These are phyloP conservation scores for Mayetiola destructor DNA, from an alignment of 2,888 invertebrate genomes.

Conservation along the genomic window DNA sequence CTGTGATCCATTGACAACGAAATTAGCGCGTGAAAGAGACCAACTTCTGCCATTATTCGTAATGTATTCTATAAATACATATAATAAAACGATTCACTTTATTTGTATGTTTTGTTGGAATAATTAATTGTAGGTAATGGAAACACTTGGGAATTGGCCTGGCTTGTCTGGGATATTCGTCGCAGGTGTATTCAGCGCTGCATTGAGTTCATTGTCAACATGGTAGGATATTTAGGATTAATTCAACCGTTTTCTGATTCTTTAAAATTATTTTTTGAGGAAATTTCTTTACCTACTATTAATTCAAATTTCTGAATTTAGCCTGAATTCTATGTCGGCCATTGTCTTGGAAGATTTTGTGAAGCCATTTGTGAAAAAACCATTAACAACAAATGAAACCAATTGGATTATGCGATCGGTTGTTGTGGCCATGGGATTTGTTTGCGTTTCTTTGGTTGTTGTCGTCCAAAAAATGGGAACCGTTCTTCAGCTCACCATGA, in stretches of 20 bases:
- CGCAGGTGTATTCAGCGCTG: constrained; percentile 81
- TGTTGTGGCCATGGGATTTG: constrained; percentile 50
- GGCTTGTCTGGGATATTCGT: constrained; percentile 79
- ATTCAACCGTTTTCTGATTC: no score
- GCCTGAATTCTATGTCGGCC: constrained; percentile 63
- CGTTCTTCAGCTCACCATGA: constrained; percentile 50
- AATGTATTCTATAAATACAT: no score
- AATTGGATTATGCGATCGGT: constrained; percentile 54
- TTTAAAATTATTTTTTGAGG: no score
- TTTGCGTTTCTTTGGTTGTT: constrained; percentile 53
- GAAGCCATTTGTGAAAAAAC: constrained; percentile 43
- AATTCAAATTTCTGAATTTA: no score
- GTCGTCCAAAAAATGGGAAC: constrained; percentile 65
- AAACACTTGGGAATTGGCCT: constrained; percentile 55
- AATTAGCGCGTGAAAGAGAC: constrained; percentile 46
- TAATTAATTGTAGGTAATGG: no score
- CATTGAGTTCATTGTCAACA: constrained; percentile 64
- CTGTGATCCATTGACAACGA: constrained; percentile 51
- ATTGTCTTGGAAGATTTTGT: constrained; percentile 60
- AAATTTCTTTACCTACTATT: no score
- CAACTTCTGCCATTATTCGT: constrained; percentile 73
- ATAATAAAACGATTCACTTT: no score
- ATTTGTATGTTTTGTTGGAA: no score
- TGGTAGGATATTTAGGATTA: no score
- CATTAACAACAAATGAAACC: constrained; percentile 39